Evolutionary conservation across 2,888 invertebrate species (phyloP).

Genomic region (Tethea ocularis): DNA sequence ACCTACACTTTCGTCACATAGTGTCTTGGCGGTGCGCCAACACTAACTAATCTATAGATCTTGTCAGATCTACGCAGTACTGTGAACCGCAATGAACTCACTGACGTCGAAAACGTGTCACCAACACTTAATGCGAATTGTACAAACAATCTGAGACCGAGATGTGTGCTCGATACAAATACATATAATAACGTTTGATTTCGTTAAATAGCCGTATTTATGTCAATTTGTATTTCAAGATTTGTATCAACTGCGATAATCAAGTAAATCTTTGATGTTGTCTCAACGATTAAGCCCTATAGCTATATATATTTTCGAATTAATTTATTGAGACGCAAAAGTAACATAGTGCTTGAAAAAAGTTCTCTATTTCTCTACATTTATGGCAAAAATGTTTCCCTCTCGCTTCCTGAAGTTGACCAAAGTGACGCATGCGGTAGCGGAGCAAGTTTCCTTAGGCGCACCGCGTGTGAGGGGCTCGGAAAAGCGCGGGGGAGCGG

Average conservation of each 20-base stretch:
- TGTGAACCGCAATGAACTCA: constrained; percentile 55
- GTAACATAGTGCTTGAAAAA: too few species aligned
- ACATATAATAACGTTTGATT: constrained; percentile 25
- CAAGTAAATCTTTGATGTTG: neutral
- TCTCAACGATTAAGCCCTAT: neutral
- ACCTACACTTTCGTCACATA: constrained; percentile 57
- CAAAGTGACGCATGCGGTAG: constrained; percentile 79
- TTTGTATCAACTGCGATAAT: neutral
- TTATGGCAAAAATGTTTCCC: constrained; percentile 12
- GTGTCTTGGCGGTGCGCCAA: constrained; percentile 58
- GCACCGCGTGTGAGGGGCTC: constrained; percentile 43
- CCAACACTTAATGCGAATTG: constrained; percentile 43
- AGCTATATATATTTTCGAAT: neutral
- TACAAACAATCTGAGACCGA: constrained; percentile 36
- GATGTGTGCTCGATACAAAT: constrained; percentile 39
- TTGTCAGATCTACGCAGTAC: constrained; percentile 20
- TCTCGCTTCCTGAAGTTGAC: constrained; percentile 44
- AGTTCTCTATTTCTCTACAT: neutral
- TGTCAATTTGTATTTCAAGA: constrained; percentile 7
- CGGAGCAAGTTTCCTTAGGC: constrained; percentile 55
- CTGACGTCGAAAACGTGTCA: constrained; percentile 42
- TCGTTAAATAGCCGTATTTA: constrained; percentile 17
- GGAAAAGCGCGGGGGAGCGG: constrained; percentile 49
- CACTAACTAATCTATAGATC: constrained; percentile 22
- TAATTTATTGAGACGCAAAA: too few species aligned